Percentiles rank a stretch among this genome's conserved stretches.
phyloP scores from a whole-genome alignment of 2,797 vertebrate genomes.

The Micropoecilia bifurca region DNA sequence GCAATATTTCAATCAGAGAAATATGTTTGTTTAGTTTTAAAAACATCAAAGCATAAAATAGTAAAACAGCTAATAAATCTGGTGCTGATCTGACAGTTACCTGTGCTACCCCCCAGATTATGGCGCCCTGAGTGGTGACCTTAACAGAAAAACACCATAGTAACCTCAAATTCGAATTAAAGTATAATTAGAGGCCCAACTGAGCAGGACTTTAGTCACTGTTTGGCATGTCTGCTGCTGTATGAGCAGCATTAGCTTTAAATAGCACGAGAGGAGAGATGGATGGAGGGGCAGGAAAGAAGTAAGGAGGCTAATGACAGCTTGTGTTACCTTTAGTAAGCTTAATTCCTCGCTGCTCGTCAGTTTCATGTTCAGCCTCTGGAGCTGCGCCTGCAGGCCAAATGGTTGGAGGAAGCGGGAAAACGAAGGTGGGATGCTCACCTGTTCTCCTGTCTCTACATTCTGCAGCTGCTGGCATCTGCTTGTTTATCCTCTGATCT shows the following conservation, averaged over 20 bases:
- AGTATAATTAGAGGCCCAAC: not conserved
- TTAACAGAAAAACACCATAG: not conserved
- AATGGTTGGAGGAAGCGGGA: constrained; percentile 14
- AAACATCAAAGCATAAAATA: too few relatives aligned
- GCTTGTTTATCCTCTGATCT: constrained; percentile 35
- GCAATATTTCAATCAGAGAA: too few relatives aligned
- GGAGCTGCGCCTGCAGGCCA: constrained; percentile 25
- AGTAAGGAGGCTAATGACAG: constrained; percentile 29
- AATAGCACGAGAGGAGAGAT: constrained; percentile 65
- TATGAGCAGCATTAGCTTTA: constrained; percentile 74
- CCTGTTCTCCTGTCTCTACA: constrained; percentile 5
- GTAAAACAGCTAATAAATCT: not conserved
- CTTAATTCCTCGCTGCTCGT: constrained; percentile 32
- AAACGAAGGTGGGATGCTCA: constrained; percentile 3
- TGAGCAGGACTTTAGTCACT: constrained; percentile 17
- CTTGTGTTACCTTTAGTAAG: constrained; percentile 71
- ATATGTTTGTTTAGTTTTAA: too few relatives aligned
- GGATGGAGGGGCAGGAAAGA: constrained; percentile 31
- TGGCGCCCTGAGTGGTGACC: not conserved
- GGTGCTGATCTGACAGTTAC: not conserved
- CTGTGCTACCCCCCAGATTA: not conserved
- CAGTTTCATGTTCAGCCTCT: constrained; percentile 35
- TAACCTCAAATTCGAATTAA: not conserved
- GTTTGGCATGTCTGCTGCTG: constrained; percentile 42
- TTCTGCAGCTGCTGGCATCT: constrained; percentile 13